Evolutionary conservation across 2,797 vertebrate genomes (phyloP).

Genomic region (Protonibea diacanthus): DNA sequence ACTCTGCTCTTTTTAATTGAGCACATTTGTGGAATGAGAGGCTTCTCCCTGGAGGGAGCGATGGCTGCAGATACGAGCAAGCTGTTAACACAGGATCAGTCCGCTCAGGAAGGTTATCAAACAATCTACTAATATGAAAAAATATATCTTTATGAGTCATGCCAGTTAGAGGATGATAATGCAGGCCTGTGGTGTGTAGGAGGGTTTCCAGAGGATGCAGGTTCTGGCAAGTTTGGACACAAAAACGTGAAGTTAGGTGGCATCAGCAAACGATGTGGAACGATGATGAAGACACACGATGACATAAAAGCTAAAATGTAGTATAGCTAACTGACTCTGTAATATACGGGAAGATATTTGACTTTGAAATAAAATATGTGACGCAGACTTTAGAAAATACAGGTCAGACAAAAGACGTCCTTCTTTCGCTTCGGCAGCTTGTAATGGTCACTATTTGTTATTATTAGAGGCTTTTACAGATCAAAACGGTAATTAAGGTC

Average conservation of each 20-base stretch:
- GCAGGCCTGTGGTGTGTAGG: slow-evolving; percentile 5
- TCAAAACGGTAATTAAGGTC: neutral
- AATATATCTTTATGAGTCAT: slow-evolving; percentile 35
- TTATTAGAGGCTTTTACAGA: neutral
- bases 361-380: neutral
- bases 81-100: slow-evolving; percentile 70
- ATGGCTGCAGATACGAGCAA: slow-evolving; percentile 71
- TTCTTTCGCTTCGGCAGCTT: neutral
- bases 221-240: neutral
- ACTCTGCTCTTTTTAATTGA: slow-evolving; percentile 83
- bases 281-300: neutral
- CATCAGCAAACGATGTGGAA: neutral
- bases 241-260: neutral
- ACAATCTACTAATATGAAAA: slow-evolving; percentile 52
- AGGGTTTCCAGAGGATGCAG: neutral
- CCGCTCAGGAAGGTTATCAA: slow-evolving; percentile 68
- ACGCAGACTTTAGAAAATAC: neutral
- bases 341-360: neutral
- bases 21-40: slow-evolving; percentile 81
- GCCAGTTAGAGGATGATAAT: slow-evolving; percentile 24
- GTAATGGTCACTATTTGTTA: neutral
- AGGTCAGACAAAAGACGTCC: neutral
- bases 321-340: neutral
- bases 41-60: slow-evolving; percentile 67
- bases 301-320: neutral